Evolutionary conservation across 2,797 vertebrate species (phyloP), one percentile per base, ranked within the genome.

Genomic region (Labroides dimidiatus): DNA sequence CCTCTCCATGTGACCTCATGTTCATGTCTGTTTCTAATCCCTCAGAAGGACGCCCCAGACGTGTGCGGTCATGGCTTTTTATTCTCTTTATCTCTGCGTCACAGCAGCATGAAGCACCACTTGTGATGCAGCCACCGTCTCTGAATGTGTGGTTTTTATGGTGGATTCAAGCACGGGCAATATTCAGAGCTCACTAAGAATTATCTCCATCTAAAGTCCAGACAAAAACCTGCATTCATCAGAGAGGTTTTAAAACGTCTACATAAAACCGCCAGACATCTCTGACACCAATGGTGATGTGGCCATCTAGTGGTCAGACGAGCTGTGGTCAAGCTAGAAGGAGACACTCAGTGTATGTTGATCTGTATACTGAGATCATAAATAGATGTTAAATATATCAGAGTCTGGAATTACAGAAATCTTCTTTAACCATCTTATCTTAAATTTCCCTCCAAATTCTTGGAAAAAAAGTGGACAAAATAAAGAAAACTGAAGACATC

Each of bases 301-400:
- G 47, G 80, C 84, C 91, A 82, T 80, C 91, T 92, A 85, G 88
- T 90, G 92, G 91, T 27, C 39, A 39, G 9, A 23, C 13, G 2
- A 44, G 37, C n/a, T 65, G 13, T 5, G 10, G n/a, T 21, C 2
- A 8, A 1, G 8, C 20, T 21, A 1, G 21, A 11, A 27, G 24
- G 17, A n/a, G 36, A 12, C 3, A 17, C 2, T 3, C 12, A n/a
- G 10, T 1, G 30, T 9, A 33, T 4, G 30, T 33, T 4, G 8
- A 33, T 33, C 5, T 33, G 1, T 6, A 33, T 33, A 27, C 8
- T 33, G 30, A 33, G 5, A 33, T 33, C 30, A 33, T 33, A 33
- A 1, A 33, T 6, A 7, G 30, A 33, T 33, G 30, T 33, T 33
- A 33, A 33, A 33, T 6, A 33, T 33, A 33, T 33, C 7, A 33